A percentile compares a stretch with the other conserved stretches of the same genome.
Evolutionary conservation across 1,140 invertebrate genomes (phyloP).

Genomic region (Hydropsyche tenuis): DNA sequence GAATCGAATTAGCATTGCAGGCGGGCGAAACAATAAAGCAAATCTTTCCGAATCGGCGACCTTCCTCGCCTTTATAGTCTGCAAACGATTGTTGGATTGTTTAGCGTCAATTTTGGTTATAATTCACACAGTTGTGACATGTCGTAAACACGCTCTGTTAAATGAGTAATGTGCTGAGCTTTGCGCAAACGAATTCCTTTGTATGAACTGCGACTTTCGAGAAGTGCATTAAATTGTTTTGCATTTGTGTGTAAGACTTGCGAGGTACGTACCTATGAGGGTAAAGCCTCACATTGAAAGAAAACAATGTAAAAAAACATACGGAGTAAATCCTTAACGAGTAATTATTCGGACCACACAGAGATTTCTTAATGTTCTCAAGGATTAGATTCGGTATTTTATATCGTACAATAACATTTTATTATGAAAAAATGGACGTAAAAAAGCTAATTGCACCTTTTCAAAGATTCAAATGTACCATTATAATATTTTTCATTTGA

Average conservation of each 20-base stretch:
- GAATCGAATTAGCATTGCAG: conserved; percentile 7
- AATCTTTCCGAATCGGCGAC: not conserved
- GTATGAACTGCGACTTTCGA: no score
- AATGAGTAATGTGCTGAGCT: no score
- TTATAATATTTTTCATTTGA: no score
- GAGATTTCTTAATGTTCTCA: conserved; percentile 15
- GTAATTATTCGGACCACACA: conserved; percentile 25
- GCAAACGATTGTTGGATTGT: no score
- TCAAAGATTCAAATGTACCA: no score
- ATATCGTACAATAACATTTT: not conserved
- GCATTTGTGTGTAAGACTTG: no score
- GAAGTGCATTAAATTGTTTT: no score
- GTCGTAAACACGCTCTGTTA: no score
- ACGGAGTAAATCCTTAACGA: conserved; percentile 7
- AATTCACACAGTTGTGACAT: not conserved
- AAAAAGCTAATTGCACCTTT: no score
- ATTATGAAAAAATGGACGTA: not conserved
- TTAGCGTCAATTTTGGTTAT: not conserved
- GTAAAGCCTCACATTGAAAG: no score
- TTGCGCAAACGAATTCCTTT: no score
- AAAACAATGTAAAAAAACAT: not conserved
- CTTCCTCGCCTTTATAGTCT: not conserved
- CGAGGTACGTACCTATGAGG: no score
- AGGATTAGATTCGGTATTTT: conserved; percentile 14
- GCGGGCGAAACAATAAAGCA: conserved; percentile 8